These are phyloP conservation scores for Spinus pinus DNA, from an alignment of 2,797 vertebrate species.

Conservation along the genomic window DNA sequence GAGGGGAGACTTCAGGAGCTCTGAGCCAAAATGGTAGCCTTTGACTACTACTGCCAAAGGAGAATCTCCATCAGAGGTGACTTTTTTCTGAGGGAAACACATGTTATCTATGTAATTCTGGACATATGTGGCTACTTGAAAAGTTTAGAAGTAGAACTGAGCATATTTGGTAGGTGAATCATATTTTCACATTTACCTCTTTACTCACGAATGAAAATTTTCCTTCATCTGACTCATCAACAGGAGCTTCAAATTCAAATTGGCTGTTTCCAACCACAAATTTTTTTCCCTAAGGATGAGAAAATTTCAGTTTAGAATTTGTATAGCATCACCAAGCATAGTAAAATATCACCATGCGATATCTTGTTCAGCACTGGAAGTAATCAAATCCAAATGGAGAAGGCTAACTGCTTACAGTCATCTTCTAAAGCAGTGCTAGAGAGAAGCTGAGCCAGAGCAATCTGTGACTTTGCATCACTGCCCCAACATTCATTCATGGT, in stretches of 20 bases:
- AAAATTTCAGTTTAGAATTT: conserved; percentile 33
- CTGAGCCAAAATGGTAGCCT: not conserved
- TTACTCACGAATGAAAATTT: conserved; percentile 71
- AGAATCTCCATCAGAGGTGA: not conserved
- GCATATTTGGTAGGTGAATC: not conserved
- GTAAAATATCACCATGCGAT: not conserved
- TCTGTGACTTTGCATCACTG: not conserved
- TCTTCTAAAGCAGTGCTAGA: not conserved
- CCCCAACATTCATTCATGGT: not conserved
- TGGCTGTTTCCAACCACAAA: conserved; percentile 71
- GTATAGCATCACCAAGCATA: not conserved
- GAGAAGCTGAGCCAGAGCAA: not conserved
- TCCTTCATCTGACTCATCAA: conserved; percentile 33
- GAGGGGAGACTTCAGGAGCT: not conserved
- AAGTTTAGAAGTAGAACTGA: not conserved
- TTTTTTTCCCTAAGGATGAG: conserved; percentile 33
- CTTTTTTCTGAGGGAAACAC: not conserved
- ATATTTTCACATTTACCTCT: conserved; percentile 61
- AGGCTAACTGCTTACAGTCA: not conserved
- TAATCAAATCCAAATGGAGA: not conserved
- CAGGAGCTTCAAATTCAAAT: conserved; percentile 60
- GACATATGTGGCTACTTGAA: not conserved
- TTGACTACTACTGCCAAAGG: not conserved
- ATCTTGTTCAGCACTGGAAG: not conserved
- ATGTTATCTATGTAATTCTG: not conserved